Evolutionary conservation across 2,113 vertebrate genomes (phyloP), one percentile per base, ranked within the genome.

Genomic region (Puffinus mauretanicus): DNA sequence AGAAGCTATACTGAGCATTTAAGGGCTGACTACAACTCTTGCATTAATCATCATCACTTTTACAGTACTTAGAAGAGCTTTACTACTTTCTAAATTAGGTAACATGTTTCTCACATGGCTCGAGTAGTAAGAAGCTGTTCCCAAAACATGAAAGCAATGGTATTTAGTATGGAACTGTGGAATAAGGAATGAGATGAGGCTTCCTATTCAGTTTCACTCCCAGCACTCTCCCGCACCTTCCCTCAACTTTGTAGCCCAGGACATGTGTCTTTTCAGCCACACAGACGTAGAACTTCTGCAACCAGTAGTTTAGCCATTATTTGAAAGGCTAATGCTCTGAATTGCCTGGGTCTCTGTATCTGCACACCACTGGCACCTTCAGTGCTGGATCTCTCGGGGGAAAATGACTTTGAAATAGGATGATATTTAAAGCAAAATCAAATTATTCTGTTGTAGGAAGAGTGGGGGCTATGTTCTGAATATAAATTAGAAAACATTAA

Each of bases 21-120:
- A 87, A 94, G 93, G 77, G 54, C 73, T 94, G 86, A 87, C 57
- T 96, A 92, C 77, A 91, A 76, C 78, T 62, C 73, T 67, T 82
- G 82, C 80, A 96, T 93, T 96, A 91, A 95, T 95, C 95, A 91
- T 86, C 90, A 81, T 89, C 83, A 62, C 24, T 95, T 93, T 91
- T 90, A 91, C 70, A 95, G 84, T 46, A 73, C 73, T 91, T 93
- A 93, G 54, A 88, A 89, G 83, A 94, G 93, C 77, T 94, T 94
- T 94, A 95, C 88, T 91, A 94, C 93, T 93, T 94, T 92, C 88
- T 96, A 96, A 91, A 93, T 94, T 72, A 70, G 60, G 83, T 78
- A 93, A 82, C 80, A 12, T 70, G 51, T 69, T 94, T 94, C 54
- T 93, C 76, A 94, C 82, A 76, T 46, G 57, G 70, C 73, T 94